Percentiles rank a stretch among this genome's conserved stretches.
Evolutionary conservation across 2,888 invertebrate species (phyloP).

Genomic region (Limnephilus marmoratus): DNA sequence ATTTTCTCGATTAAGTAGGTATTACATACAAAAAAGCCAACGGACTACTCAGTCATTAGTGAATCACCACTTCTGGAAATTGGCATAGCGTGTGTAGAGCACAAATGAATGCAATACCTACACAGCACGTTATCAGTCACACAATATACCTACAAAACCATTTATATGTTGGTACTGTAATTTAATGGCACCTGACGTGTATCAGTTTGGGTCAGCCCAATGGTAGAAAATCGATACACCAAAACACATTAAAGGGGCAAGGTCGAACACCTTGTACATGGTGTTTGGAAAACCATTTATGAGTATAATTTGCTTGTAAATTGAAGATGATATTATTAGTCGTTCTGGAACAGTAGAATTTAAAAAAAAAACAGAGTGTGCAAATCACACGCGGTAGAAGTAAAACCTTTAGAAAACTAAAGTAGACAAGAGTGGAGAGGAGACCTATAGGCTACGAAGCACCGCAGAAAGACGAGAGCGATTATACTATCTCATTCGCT

Average conservation of each 20-base stretch:
- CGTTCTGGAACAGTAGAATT: no score
- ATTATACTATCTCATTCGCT: no score
- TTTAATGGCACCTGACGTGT: background rate
- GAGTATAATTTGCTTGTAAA: background rate
- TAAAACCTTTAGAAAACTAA: no score
- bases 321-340: no score
- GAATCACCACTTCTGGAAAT: background rate
- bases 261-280: background rate
- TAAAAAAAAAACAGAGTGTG: no score
- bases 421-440: no score
- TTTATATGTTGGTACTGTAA: background rate
- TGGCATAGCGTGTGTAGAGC: background rate
- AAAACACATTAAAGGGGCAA: background rate
- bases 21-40: background rate
- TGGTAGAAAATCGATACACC: background rate
- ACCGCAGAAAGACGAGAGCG: no score
- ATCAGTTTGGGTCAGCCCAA: background rate
- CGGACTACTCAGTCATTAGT: background rate
- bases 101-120: background rate
- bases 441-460: no score
- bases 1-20: background rate
- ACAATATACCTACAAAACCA: background rate
- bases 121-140: background rate
- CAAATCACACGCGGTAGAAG: no score
- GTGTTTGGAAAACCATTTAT: background rate